Percentiles rank a stretch among this genome's conserved stretches.
Evolutionary conservation across 2,888 invertebrate species (phyloP).

Genomic region (Machimus atricapillus): DNA sequence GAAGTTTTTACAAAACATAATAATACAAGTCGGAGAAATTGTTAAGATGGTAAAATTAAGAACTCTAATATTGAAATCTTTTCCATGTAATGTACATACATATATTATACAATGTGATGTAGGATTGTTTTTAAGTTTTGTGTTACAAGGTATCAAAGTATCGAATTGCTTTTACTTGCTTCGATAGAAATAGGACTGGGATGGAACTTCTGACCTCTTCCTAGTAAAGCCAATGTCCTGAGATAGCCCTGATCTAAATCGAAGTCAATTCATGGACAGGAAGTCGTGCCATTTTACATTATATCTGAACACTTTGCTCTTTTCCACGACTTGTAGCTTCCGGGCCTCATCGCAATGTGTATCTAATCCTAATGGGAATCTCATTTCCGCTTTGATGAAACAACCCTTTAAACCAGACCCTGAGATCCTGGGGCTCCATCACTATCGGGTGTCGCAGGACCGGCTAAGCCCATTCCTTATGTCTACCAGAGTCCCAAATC

Average conservation of each 20-base stretch:
- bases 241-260: not conserved
- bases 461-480: not conserved
- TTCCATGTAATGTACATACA: too few relatives aligned
- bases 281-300: not conserved
- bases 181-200: too few relatives aligned
- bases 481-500: not conserved
- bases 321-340: constrained; percentile 3
- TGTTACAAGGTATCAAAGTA: too few relatives aligned
- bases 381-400: not conserved
- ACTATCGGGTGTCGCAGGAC: not conserved
- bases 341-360: not conserved
- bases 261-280: not conserved
- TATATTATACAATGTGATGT: too few relatives aligned
- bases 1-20: too few relatives aligned
- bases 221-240: not conserved
- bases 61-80: too few relatives aligned
- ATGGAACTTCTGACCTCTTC: not conserved
- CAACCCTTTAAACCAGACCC: not conserved
- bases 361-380: not conserved
- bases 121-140: too few relatives aligned
- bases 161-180: too few relatives aligned
- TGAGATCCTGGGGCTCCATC: not conserved
- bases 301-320: not conserved
- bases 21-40: too few relatives aligned
- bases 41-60: too few relatives aligned